Base-by-base conservation (phyloP, 2,888 invertebrate species). In the Spodoptera exigua region DNA sequence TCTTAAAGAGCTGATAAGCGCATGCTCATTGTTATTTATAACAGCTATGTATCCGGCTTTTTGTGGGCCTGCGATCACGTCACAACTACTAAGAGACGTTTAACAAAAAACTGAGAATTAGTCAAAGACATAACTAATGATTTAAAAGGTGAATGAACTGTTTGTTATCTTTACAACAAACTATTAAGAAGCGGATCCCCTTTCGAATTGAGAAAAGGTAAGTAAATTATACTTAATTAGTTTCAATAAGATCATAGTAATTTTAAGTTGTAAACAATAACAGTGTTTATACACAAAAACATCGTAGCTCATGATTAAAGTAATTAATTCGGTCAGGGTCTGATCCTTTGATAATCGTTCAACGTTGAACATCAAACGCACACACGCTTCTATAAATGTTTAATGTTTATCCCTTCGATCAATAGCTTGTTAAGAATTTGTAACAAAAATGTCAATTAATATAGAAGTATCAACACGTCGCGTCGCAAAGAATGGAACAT, bases 41-140 rank as follows among this genome's bases (percentile, higher is more conserved):
- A 67, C 63, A 61, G 59, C 65, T 65, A 71, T 79, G 74, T 67
- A 79, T 87, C 86, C 85, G 87, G 82, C 76, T 88, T 88, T 87
- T 88, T 87, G 70, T 74, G 63, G 67, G 73, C 76, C 64, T 70
- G 56, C 55, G 74, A 79, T 80, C 75, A 78, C 85, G 84, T 84
- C 84, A 86, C 73, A 81, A 72, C 61, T 73, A 66, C 77, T 70
- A 75, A 74, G 78, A 61, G 72, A 68, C 51, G 69, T 64, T 62
- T 61, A 49, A 74, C 77, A 83, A 86, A 84, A 82, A 84, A 78
- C 56, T 55, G 54, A 67, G 74, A 78, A 75, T 80, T 78, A 78
- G 55, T 66, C 70, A 73, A 77, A 71, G 69, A 70, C 72, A 67
- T 63, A 71, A 61, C 61, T 68, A 79, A 79, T 73, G 61, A 66